Conservation (phyloP, 1,140 invertebrate genomes). For the Neodiprion pinetum region DNA sequence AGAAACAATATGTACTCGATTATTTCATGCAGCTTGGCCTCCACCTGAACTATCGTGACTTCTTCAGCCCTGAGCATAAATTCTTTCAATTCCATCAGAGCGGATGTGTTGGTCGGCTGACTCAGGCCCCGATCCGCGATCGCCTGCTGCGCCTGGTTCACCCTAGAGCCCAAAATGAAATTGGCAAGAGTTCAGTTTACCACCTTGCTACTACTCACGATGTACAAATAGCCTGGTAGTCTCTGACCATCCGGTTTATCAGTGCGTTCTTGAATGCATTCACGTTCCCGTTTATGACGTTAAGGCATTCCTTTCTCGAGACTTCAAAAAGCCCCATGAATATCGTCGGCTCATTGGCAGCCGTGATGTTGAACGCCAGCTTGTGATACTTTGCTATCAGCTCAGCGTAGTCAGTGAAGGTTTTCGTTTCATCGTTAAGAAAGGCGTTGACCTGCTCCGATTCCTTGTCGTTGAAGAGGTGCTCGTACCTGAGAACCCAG, state of each 20-base stretch:
- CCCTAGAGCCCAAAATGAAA: constrained; percentile 58
- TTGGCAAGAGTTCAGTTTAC: constrained; percentile 17
- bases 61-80: constrained; percentile 79
- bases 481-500: constrained; percentile 35
- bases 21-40: constrained; percentile 75
- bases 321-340: constrained; percentile 89
- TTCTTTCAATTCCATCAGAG: constrained; percentile 82
- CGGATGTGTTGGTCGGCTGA: constrained; percentile 80
- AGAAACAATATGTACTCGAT: constrained; percentile 74
- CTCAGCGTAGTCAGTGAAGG: constrained; percentile 72
- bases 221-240: constrained; percentile 79
- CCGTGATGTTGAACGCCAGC: constrained; percentile 70
- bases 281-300: constrained; percentile 71
- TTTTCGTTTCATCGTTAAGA: constrained; percentile 67
- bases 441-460: constrained; percentile 73
- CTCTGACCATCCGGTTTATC: constrained; percentile 73
- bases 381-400: constrained; percentile 72
- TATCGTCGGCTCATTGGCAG: constrained; percentile 71
- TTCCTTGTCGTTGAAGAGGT: constrained; percentile 61
- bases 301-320: constrained; percentile 79
- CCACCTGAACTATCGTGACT: constrained; percentile 75
- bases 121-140: constrained; percentile 81
- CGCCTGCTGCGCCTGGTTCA: constrained; percentile 81
- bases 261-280: constrained; percentile 74
- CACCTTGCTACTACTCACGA: constrained; percentile 64